These are phyloP conservation scores for Drosophila diplacantha DNA, from an alignment of 2,888 invertebrate genomes.

Conservation along the genomic window DNA sequence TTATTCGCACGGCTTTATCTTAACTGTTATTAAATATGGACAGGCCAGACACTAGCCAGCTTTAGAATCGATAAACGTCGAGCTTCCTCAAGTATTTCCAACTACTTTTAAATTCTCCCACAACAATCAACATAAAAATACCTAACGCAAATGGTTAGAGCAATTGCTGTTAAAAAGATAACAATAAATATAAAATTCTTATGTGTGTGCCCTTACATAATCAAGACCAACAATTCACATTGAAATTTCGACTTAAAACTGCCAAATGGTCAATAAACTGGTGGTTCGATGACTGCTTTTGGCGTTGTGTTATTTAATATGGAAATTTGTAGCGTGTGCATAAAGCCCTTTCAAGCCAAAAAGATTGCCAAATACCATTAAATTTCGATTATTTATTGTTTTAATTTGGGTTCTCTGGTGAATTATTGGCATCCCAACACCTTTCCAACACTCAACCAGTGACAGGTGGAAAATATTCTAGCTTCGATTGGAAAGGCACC, in stretches of 20 bases:
- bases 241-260: background rate
- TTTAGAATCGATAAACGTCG: conserved; percentile 18
- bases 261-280: background rate
- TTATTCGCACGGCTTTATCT: conserved; percentile 18
- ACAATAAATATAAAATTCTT: background rate
- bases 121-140: background rate
- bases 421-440: background rate
- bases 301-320: conserved; percentile 10
- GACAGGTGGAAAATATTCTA: conserved; percentile 18
- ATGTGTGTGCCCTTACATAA: background rate
- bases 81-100: background rate
- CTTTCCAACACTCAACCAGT: conserved; percentile 25
- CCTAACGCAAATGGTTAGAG: background rate
- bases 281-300: background rate
- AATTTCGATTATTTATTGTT: background rate
- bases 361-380: background rate
- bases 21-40: conserved; percentile 20
- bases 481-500: conserved; percentile 18
- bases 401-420: background rate
- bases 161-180: background rate
- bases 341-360: background rate
- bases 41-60: conserved; percentile 9
- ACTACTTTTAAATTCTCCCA: background rate
- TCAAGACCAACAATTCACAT: background rate
- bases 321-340: background rate